Evolutionary conservation across 2,888 invertebrate genomes (phyloP), one percentile per base, ranked within the genome.

Genomic region (Orthosia gothica): DNA sequence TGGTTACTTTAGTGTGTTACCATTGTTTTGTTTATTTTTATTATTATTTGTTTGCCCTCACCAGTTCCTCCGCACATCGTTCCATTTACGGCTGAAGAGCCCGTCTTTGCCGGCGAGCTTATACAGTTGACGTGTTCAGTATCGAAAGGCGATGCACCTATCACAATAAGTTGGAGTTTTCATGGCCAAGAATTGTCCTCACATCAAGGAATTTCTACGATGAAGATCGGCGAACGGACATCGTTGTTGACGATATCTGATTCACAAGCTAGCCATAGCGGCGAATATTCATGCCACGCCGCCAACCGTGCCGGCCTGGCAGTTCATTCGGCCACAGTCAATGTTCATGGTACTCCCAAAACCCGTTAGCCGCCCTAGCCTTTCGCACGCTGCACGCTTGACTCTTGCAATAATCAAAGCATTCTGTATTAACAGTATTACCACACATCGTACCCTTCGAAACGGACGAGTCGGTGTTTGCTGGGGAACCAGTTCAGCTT

Each of bases 111-210:
- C 81, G 98, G 97, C 70, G 97, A 97, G 90, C 97, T 97, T 86
- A 97, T 97, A 79, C 97, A 97, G 84, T 96, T 97, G 87, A 95
- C 93, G 76, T 98, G 98, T 94, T 96, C 97, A 85, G 96, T 97
- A 82, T 97, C 97, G 63, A 97, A 97, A 93, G 98, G 98, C 70
- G 98, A 98, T 91, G 93, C 97, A 77, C 98, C 98, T 67, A 97
- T 99, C 76, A 97, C 97, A 84, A 97, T 99, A 74, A 97, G 97
- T 67, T 99, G 98, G 98, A 97, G 97, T 89, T 97, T 98, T 92
- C 98, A 98, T 93, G 96, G 97, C 87, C 93, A 96, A 92, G 97
- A 96, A 80, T 93, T 96, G 76, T 96, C 97, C 88, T 96, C 96
- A 86, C 95, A 96, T 79, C 94, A 96, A 92, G 97, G 97, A 91